phyloP scores from a whole-genome alignment of 2,888 invertebrate species.

The Vandiemenella viatica region DNA sequence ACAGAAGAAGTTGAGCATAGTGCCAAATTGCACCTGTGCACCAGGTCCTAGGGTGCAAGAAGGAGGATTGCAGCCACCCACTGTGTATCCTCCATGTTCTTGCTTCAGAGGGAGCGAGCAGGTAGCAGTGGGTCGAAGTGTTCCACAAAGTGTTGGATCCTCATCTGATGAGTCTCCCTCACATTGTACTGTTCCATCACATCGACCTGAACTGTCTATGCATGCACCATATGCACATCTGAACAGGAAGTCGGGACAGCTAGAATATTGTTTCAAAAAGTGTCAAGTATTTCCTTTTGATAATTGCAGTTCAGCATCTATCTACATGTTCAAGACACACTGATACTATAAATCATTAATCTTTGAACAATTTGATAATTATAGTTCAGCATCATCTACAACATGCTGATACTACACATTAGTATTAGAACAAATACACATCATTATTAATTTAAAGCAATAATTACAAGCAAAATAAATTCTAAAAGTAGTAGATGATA shows the following conservation, averaged over 20 bases:
- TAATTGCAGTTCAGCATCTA: too few relatives aligned
- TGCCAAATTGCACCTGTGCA: slow-evolving; percentile 7
- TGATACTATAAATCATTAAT: too few relatives aligned
- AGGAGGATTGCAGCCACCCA: slow-evolving; percentile 18
- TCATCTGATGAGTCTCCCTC: slow-evolving; percentile 36
- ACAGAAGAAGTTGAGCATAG: slow-evolving; percentile 20
- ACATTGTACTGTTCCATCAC: slow-evolving; percentile 35
- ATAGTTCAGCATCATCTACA: too few relatives aligned
- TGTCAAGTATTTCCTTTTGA: too few relatives aligned
- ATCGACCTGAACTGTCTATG: slow-evolving; percentile 37
- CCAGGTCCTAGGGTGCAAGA: slow-evolving; percentile 20
- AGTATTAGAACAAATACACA: too few relatives aligned
- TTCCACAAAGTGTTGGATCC: slow-evolving; percentile 9
- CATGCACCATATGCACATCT: slow-evolving; percentile 48
- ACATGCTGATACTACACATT: too few relatives aligned
- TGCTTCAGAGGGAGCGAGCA: slow-evolving; percentile 19
- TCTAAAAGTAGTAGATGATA: too few relatives aligned
- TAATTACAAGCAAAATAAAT: too few relatives aligned
- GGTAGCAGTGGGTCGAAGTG: background rate
- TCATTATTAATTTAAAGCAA: too few relatives aligned
- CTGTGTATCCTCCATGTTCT: slow-evolving; percentile 18
- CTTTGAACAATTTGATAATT: too few relatives aligned
- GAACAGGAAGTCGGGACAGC: slow-evolving; percentile 38
- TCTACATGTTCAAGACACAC: too few relatives aligned
- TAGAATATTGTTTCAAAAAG: slow-evolving; percentile 18